A percentile compares a stretch with the other conserved stretches of the same genome.
phyloP scores from a whole-genome alignment of 2,113 vertebrate genomes.

The Desmodus rotundus region DNA sequence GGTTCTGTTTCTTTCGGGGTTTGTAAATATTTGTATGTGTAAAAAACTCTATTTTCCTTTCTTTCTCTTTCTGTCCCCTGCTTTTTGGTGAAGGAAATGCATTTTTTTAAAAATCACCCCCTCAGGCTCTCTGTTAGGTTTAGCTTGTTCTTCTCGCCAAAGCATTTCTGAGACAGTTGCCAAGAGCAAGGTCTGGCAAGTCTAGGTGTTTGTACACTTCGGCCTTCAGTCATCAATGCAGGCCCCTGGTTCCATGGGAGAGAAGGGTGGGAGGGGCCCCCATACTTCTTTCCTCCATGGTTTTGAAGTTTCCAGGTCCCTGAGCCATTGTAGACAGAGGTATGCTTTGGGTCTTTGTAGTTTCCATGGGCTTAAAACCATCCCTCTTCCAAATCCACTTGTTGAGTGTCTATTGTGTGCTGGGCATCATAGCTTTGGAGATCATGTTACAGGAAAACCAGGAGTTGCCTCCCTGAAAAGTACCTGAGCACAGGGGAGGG shows the following conservation, averaged over 20 bases:
- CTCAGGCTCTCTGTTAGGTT: background rate
- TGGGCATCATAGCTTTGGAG: background rate
- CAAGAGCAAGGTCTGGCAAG: background rate
- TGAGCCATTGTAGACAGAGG: background rate
- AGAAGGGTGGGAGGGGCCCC: background rate
- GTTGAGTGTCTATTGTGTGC: background rate
- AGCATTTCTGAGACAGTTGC: constrained; percentile 23
- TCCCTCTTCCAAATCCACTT: background rate
- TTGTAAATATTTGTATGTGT: background rate
- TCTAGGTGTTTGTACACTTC: background rate
- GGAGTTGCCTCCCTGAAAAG: background rate
- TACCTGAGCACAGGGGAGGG: background rate
- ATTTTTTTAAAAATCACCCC: constrained; percentile 11
- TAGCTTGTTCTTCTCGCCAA: constrained; percentile 27
- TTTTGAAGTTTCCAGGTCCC: background rate
- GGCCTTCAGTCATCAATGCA: background rate
- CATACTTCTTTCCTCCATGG: background rate
- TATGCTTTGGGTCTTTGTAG: background rate
- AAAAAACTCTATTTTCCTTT: background rate
- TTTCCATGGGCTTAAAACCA: background rate
- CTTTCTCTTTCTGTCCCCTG: background rate
- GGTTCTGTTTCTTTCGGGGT: background rate
- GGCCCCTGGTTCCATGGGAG: background rate
- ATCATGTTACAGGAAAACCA: background rate
- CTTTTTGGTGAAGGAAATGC: background rate